Conservation (phyloP, 2,888 invertebrate species). For the Tachystola acroxantha region DNA sequence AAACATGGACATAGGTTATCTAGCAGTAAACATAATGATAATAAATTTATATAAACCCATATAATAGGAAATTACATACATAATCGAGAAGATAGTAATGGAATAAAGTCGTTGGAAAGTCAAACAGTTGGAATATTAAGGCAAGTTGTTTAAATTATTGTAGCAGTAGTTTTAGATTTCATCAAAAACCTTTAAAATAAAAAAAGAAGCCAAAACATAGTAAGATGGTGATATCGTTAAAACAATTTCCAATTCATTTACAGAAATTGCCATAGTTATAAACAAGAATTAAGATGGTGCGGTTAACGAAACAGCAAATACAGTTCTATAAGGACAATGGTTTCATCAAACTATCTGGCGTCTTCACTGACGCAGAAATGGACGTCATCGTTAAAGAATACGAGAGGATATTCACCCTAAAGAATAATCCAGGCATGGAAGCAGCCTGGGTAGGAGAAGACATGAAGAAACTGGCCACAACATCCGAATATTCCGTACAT, state of each 20-base stretch:
- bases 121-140: no score
- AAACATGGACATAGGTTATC: background rate
- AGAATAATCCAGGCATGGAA: constrained; percentile 52
- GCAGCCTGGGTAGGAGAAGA: constrained; percentile 59
- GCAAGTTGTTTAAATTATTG: no score
- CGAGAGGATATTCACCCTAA: constrained; percentile 52
- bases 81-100: background rate
- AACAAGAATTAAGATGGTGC: no score
- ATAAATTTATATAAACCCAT: background rate
- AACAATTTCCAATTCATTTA: no score
- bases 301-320: constrained; percentile 47
- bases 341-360: constrained; percentile 50
- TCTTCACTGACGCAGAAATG: constrained; percentile 52
- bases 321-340: constrained; percentile 62
- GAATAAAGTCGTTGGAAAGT: no score
- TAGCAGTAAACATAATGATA: background rate
- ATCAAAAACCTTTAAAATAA: no score
- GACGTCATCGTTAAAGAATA: constrained; percentile 56
- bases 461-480: constrained; percentile 38
- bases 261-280: no score
- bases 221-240: no score
- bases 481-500: constrained; percentile 16
- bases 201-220: no score
- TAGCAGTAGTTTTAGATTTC: no score
- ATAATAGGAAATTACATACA: background rate